Evolutionary conservation across 2,113 vertebrate species (phyloP), one percentile per base, ranked within the genome.

Genomic region (Trinectes maculatus): DNA sequence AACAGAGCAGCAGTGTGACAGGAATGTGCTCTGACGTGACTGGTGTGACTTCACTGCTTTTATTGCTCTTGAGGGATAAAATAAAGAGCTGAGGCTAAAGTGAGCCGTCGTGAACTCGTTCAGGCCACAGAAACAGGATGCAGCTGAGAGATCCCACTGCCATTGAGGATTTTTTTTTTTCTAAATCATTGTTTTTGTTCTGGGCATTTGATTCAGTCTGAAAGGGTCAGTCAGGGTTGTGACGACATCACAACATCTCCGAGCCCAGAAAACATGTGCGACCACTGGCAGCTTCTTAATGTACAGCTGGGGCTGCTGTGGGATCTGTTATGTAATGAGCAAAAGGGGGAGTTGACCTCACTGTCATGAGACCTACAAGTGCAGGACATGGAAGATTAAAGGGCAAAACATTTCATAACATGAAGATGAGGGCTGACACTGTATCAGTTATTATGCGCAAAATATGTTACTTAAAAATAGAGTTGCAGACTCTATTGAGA

Each of bases 71-170:
- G 2, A 5, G 91, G 85, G 90, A 91, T 9, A 18, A 16, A 78
- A 88, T 83, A 73, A 83, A 79, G 81, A 55, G 49, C 46, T 47
- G 53, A 58, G 59, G 76, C 16, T 19, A 2, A 5, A 57, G 39
- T 61, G 47, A 74, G 77, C 86, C 71, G 75, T 80, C 74, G 69
- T 78, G 78, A 89, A 85, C 80, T 74, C 39, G 48, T 59, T 73
- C 61, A 74, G 59, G 58, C 73, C 52, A 61, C 68, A 52, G 71
- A 72, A 87, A 91, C 90, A 89, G 92, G 92, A 93, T 89, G 89
- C 92, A 93, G 92, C 91, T 92, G 91, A 93, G 57, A 73, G 63
- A 71, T 80, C 70, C 76, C 63, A 44, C 56, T 54, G 73, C 63
- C 81, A 70, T 85, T 82, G 53, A 77, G 43, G 37, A 68, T 69